phyloP scores from a whole-genome alignment of 2,113 vertebrate species.

The Tauraco erythrolophus region DNA sequence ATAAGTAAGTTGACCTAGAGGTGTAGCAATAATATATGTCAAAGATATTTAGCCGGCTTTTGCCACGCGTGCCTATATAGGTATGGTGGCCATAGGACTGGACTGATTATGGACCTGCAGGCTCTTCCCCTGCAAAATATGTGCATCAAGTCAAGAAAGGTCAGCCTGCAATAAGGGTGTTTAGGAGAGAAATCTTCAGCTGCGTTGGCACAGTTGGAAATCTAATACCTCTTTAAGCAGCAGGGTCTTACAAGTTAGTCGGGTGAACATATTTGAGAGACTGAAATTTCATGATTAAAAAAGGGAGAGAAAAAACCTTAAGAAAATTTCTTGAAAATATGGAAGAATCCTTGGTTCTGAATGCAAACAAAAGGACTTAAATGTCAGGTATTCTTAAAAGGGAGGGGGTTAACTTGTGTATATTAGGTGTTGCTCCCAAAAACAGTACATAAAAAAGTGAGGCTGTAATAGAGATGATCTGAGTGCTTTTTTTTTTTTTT shows the following conservation, averaged over 20 bases:
- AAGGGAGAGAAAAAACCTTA: background rate
- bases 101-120: constrained; percentile 4
- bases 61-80: background rate
- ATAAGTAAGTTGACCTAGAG: constrained; percentile 16
- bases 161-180: background rate
- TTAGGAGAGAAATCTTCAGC: constrained; percentile 7
- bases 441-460: background rate
- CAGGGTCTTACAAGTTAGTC: background rate
- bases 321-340: background rate
- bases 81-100: background rate
- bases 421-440: background rate
- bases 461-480: background rate
- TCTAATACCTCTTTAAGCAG: constrained; percentile 22
- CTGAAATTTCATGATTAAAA: background rate
- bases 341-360: background rate
- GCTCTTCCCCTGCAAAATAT: background rate
- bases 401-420: background rate
- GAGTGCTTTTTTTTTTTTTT: background rate
- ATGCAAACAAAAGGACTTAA: background rate
- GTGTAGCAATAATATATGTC: constrained; percentile 29
- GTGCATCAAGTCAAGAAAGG: background rate
- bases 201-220: background rate
- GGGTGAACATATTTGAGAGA: background rate
- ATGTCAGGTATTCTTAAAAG: background rate
- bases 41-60: constrained; percentile 22